These are phyloP conservation scores for Diadema setosum DNA, from an alignment of 35 echinoderm and acorn worm species.

Conservation along the genomic window DNA sequence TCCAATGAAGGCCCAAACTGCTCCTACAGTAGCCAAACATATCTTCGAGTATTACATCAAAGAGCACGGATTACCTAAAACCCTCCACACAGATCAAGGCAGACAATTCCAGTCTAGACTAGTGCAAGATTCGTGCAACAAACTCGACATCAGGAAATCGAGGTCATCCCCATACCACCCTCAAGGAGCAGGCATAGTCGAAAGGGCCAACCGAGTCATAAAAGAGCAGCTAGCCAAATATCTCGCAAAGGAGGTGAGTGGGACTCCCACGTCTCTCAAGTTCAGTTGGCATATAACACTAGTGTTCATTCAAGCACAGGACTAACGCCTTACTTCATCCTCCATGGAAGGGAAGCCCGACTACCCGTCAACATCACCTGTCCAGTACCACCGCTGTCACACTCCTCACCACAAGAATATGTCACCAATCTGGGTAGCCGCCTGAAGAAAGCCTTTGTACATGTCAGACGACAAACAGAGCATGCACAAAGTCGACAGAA, in stretches of 20 bases:
- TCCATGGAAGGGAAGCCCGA: neutral
- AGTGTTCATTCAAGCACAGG: neutral
- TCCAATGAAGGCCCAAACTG: neutral
- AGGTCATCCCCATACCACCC: neutral
- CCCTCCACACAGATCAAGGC: constrained; percentile 11
- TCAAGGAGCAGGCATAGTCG: neutral
- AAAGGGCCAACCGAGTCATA: neutral
- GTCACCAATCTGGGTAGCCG: neutral
- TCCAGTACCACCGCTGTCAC: neutral
- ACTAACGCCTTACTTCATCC: neutral
- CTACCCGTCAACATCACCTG: neutral
- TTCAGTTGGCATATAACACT: neutral
- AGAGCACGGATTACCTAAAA: neutral
- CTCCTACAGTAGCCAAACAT: neutral
- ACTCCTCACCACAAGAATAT: neutral
- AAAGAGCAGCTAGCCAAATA: neutral
- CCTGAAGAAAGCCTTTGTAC: neutral
- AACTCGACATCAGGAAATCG: neutral
- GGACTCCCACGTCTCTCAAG: neutral
- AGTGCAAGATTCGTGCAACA: neutral
- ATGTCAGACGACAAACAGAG: neutral
- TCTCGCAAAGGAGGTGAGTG: neutral
- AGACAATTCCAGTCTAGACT: constrained; percentile 12
- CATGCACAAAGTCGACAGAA: neutral
- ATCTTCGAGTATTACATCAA: neutral